Evolutionary conservation across 1,140 invertebrate genomes (phyloP).

Genomic region (Drosophila kepulauana): DNA sequence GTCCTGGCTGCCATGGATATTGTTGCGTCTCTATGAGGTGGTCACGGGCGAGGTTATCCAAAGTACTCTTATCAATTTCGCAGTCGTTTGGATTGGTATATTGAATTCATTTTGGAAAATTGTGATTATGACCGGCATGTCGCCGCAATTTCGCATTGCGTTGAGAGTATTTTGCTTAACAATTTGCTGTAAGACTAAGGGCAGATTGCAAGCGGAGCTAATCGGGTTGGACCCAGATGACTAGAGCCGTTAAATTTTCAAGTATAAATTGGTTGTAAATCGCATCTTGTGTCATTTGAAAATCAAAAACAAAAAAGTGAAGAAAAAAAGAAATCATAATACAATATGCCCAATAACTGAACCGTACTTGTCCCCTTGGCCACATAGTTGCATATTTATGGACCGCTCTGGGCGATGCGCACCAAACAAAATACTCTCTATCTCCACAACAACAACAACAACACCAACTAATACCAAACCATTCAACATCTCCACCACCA

Average conservation of each 20-base stretch:
- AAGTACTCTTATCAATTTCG: slow-evolving; percentile 95
- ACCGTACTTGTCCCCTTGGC: slow-evolving; percentile 48
- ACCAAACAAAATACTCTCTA: slow-evolving; percentile 37
- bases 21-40: slow-evolving; percentile 88
- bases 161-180: slow-evolving; percentile 94
- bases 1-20: slow-evolving; percentile 96
- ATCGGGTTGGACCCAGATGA: slow-evolving; percentile 94
- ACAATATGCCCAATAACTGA: slow-evolving; percentile 36
- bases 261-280: slow-evolving; percentile 58
- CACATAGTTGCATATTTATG: slow-evolving; percentile 52
- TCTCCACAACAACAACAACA: slow-evolving; percentile 10
- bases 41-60: slow-evolving; percentile 87
- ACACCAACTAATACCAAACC: slow-evolving; percentile 10
- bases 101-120: slow-evolving; percentile 98
- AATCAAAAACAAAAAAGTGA: background rate
- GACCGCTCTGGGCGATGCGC: slow-evolving; percentile 53
- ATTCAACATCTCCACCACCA: slow-evolving; percentile 13
- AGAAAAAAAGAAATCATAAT: slow-evolving; percentile 14
- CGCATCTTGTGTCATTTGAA: slow-evolving; percentile 32
- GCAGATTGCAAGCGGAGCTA: slow-evolving; percentile 91
- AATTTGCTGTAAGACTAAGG: slow-evolving; percentile 93
- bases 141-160: slow-evolving; percentile 95
- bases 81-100: slow-evolving; percentile 96
- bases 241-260: slow-evolving; percentile 86
- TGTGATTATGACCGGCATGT: slow-evolving; percentile 93